Base-by-base conservation (phyloP, 2,797 vertebrate species). In the Epinephelus coioides region DNA sequence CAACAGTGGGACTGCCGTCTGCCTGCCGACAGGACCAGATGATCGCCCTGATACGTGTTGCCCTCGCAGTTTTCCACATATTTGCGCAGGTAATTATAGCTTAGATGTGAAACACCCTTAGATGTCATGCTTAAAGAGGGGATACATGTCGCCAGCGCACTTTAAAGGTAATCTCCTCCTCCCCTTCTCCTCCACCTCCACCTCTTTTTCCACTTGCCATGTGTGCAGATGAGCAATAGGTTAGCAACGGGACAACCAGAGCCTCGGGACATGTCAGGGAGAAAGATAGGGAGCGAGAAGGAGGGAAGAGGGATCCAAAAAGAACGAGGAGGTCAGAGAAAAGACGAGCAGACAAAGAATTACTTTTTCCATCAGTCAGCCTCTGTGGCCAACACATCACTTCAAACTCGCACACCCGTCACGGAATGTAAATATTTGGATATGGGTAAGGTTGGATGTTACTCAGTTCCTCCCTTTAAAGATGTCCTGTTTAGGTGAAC, bases 401-500 rank as follows among this genome's bases (percentile, higher is more conserved):
- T 84, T 84, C 77, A 83, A 89, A 89, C 67, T 63, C 71, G 88
- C 91, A 92, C 89, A 76, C 78, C 86, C 84, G 44, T 82, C 80
- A 69, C 10, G 83, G 86, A 95, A 95, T 95, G 92, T 95, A 95
- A 96, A 96, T 94, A 94, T 95, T 95, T 95, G 86, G 89, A 79
- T 83, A 67, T 54, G 64, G 71, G 70, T 79, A 90, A 74, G 69
- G 86, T 92, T 87, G 76, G 81, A 87, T 86, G 82, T 88, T 87
- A 85, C 85, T 91, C 87, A 89, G 92, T 89, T 91, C 85, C 79
- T 81, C 73, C 57, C 70, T 76, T 88, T 87, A 91, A 93, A 91
- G 78, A 89, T 87, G 76, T 87, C 57, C 85, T 91, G 82, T 95
- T 93, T 93, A 88, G 86, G 76, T 54, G 69, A 92, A 86, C 76